phyloP scores from a whole-genome alignment of 2,888 invertebrate species.

The Alviniconcha strummeri region DNA sequence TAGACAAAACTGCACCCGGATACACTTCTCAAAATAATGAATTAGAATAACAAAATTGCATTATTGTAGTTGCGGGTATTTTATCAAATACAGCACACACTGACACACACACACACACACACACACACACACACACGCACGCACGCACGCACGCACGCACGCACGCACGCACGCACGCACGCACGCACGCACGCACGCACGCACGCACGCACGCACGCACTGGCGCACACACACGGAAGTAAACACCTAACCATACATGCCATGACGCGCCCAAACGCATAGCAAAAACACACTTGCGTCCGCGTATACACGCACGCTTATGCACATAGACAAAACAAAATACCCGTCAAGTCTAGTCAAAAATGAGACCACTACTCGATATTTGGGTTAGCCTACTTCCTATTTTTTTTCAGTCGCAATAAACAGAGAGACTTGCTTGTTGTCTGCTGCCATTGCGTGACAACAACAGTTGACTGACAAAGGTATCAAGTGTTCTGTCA shows the following conservation, averaged over 20 bases:
- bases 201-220: neutral
- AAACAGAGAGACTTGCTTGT: no score
- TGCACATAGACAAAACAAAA: neutral
- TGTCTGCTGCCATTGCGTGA: no score
- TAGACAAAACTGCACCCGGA: no score
- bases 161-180: neutral
- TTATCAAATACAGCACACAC: neutral
- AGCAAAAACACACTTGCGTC: neutral
- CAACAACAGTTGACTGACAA: no score
- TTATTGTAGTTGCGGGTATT: no score
- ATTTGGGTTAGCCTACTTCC: no score
- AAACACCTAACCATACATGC: neutral
- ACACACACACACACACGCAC: conserved; percentile 6
- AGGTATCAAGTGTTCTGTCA: no score
- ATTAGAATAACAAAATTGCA: no score
- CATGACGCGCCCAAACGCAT: neutral
- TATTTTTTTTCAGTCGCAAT: no score
- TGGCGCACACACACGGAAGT: neutral
- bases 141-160: conserved; percentile 2
- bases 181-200: neutral
- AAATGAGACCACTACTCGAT: no score
- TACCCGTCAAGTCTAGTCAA: neutral
- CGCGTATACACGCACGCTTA: neutral
- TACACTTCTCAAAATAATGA: no score
- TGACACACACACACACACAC: neutral